These are phyloP conservation scores for Paralvinella palmiformis DNA, from an alignment of 1,140 invertebrate species.

Conservation along the genomic window DNA sequence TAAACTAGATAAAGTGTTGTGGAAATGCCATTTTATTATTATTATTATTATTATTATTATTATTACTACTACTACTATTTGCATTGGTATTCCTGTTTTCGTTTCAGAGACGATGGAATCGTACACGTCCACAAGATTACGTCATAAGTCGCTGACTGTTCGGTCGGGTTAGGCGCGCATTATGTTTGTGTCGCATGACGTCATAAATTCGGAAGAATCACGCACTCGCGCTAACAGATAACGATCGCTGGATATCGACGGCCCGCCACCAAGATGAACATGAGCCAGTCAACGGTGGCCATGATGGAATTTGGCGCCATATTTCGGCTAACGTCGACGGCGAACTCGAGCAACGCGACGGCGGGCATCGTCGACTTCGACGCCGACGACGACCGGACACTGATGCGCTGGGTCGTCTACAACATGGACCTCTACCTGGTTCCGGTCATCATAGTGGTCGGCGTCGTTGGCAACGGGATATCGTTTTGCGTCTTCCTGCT, in stretches of 20 bases:
- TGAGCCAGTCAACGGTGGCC: neutral
- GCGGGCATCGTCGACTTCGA: neutral
- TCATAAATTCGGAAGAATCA: neutral
- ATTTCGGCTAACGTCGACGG: neutral
- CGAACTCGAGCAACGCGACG: neutral
- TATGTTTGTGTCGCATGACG: neutral
- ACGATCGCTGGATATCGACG: neutral
- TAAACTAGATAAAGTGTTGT: neutral
- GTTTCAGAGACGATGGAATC: too few species aligned
- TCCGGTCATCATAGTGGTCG: slow-evolving; percentile 16
- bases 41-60: neutral
- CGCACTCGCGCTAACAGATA: neutral
- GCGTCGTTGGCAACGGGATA: slow-evolving; percentile 13
- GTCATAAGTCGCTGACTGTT: too few species aligned
- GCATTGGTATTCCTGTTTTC: too few species aligned
- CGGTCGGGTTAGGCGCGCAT: neutral
- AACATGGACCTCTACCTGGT: neutral
- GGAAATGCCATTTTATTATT: neutral
- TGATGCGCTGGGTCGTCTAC: neutral
- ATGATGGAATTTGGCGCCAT: neutral
- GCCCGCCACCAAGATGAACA: too few species aligned
- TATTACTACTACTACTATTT: too few species aligned
- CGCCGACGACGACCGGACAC: neutral
- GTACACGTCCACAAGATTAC: too few species aligned
- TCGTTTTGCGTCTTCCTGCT: slow-evolving; percentile 17